Evolutionary conservation across 2,888 invertebrate genomes (phyloP).

Genomic region (Ornithoptera priamus): DNA sequence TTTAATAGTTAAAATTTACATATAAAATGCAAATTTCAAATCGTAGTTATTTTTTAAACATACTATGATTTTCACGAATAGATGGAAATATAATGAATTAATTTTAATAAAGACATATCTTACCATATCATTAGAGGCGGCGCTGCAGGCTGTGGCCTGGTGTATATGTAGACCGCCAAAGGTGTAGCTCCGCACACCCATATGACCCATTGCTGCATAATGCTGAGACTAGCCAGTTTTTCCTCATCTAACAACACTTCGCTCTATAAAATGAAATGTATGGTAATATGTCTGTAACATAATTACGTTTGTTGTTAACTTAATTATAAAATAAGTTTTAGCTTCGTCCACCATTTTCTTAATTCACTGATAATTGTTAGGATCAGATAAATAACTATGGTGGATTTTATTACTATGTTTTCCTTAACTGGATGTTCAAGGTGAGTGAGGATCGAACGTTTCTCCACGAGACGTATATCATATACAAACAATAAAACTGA

Average conservation of each 20-base stretch:
- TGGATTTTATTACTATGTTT: too few relatives aligned
- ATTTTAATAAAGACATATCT: not conserved
- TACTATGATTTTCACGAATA: not conserved
- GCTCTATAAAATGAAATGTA: conserved; percentile 35
- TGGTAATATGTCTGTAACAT: not conserved
- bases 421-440: too few relatives aligned
- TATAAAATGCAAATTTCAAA: too few relatives aligned
- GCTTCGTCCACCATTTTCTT: too few relatives aligned
- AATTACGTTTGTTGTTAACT: not conserved
- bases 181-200: conserved; percentile 61
- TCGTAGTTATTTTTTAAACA: not conserved
- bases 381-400: too few relatives aligned
- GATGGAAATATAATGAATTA: not conserved
- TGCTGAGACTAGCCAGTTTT: conserved; percentile 44
- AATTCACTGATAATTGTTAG: too few relatives aligned
- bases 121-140: conserved; percentile 73
- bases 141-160: conserved; percentile 51
- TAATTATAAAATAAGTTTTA: not conserved
- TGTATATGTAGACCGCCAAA: conserved; percentile 56
- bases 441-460: too few relatives aligned
- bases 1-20: too few relatives aligned
- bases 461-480: too few relatives aligned
- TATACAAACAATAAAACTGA: too few relatives aligned
- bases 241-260: conserved; percentile 39
- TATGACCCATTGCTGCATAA: conserved; percentile 64